Conservation (phyloP, 1,140 invertebrate species). For the Apis florea region DNA sequence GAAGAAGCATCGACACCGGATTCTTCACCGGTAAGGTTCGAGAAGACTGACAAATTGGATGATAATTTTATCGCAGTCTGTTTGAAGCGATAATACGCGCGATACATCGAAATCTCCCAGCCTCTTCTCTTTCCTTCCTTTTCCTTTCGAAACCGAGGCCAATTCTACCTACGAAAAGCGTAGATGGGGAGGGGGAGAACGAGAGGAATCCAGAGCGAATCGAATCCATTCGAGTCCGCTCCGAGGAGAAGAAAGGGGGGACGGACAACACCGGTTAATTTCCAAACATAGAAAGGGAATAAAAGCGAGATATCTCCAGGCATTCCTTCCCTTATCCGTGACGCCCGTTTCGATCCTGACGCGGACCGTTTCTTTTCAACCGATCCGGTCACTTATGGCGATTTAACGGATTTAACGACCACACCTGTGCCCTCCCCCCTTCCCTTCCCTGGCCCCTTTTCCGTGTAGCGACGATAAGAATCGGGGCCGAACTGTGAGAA, state of each 20-base stretch:
- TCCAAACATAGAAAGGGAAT: conserved; percentile 25
- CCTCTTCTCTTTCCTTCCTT: no score
- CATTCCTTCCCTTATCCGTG: conserved; percentile 35
- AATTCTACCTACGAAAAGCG: background rate
- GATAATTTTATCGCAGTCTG: no score
- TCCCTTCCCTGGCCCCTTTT: conserved; percentile 46
- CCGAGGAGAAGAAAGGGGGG: background rate
- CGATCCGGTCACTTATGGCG: conserved; percentile 45
- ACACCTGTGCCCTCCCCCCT: conserved; percentile 32
- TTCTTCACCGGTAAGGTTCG: no score
- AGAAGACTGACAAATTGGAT: no score
- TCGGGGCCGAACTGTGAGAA: conserved; percentile 62
- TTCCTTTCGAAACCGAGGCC: no score
- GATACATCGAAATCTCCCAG: no score
- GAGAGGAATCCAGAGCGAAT: background rate
- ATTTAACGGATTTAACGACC: conserved; percentile 56
- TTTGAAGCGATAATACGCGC: no score
- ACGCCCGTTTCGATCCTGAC: conserved; percentile 1
- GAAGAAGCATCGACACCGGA: background rate
- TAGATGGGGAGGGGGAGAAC: no score
- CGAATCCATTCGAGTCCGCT: background rate
- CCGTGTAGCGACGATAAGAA: conserved; percentile 59
- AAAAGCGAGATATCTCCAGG: background rate
- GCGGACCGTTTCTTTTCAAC: conserved; percentile 30
- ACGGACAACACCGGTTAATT: conserved; percentile 7